These are phyloP conservation scores for Liopterus haemorrhoidalis DNA, from an alignment of 2,888 invertebrate species.

Conservation along the genomic window DNA sequence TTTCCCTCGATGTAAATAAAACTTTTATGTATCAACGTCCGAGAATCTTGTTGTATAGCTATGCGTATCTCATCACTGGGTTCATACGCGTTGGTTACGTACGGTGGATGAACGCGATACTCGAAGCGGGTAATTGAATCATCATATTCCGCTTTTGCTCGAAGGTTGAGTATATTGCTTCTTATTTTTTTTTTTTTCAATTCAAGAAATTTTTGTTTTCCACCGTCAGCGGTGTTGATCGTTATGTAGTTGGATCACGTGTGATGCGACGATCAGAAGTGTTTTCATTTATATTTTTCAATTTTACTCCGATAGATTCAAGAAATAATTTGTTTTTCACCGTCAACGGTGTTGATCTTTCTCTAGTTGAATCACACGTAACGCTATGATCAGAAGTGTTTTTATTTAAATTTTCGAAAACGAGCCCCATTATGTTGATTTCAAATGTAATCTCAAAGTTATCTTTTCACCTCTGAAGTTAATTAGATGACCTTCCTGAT, in stretches of 20 bases:
- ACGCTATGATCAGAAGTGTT: too few species aligned
- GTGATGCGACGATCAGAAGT: too few species aligned
- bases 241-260: too few species aligned
- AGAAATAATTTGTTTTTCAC: too few species aligned
- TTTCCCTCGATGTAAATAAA: constrained; percentile 27
- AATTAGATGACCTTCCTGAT: constrained; percentile 36
- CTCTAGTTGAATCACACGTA: too few species aligned
- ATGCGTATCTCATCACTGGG: constrained; percentile 39
- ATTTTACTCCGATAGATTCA: too few species aligned
- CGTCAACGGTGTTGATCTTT: too few species aligned
- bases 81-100: constrained; percentile 31
- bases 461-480: constrained; percentile 38
- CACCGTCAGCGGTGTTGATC: too few species aligned
- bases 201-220: constrained; percentile 14
- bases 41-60: constrained; percentile 35
- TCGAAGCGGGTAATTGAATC: constrained; percentile 31
- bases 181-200: constrained; percentile 16
- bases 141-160: constrained; percentile 26
- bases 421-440: not conserved
- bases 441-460: constrained; percentile 27
- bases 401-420: too few species aligned
- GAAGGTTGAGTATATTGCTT: constrained; percentile 27
- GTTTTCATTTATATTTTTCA: too few species aligned
- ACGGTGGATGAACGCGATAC: constrained; percentile 35
- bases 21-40: constrained; percentile 35